These are phyloP conservation scores for Agelas oroides DNA, from an alignment of 37 sponge, comb jelly and placozoan genomes.

Conservation along the genomic window DNA sequence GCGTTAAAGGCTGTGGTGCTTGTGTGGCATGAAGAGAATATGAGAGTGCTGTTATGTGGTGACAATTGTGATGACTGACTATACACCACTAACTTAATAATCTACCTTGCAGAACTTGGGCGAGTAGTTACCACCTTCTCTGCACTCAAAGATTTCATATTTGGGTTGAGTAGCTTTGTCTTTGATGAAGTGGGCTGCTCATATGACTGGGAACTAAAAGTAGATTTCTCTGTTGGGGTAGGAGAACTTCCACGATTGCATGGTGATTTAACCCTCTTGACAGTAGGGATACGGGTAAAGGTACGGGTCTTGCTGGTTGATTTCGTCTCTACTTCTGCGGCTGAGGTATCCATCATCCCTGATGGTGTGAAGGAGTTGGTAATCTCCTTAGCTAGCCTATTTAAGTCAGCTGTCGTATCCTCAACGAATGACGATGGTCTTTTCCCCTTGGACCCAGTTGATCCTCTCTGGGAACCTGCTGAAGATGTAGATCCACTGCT, in stretches of 20 bases:
- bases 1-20: no score
- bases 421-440: not conserved
- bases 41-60: no score
- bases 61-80: no score
- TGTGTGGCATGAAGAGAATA: no score
- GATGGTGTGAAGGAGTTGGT: not conserved
- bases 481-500: not conserved
- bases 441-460: not conserved
- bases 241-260: no score
- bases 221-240: no score
- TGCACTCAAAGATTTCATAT: no score
- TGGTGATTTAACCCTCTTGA: not conserved
- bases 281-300: not conserved
- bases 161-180: not conserved
- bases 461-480: not conserved
- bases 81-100: no score
- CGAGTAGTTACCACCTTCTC: no score
- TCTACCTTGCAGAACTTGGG: no score
- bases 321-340: not conserved
- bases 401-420: constrained; percentile 12
- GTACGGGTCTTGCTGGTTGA: not conserved
- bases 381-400: constrained; percentile 25
- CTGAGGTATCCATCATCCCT: not conserved
- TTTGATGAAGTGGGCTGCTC: not conserved
- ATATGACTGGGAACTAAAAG: no score